Conservation (phyloP, 2,888 invertebrate genomes). For the Lissocephala sabroskyi region DNA sequence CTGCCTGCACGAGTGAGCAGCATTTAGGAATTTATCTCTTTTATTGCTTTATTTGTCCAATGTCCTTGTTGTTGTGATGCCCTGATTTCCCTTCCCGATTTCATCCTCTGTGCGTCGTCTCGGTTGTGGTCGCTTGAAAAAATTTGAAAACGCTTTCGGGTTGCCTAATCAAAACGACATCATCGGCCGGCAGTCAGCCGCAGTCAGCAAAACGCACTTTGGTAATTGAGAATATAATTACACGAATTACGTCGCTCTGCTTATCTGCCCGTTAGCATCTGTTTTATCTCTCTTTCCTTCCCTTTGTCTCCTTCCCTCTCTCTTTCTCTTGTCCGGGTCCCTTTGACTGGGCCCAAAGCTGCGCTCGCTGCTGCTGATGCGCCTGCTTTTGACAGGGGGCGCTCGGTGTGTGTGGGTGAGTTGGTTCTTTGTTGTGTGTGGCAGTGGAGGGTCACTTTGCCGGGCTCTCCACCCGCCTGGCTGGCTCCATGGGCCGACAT, state of each 20-base stretch:
- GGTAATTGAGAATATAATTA: constrained; percentile 71
- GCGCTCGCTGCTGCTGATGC: constrained; percentile 24
- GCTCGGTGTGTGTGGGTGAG: constrained; percentile 13
- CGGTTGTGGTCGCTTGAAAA: constrained; percentile 10
- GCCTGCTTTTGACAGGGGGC: constrained; percentile 36
- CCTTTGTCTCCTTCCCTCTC: too few species aligned
- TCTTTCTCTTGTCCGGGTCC: too few species aligned
- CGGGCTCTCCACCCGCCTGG: background rate
- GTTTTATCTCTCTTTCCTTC: constrained; percentile 50
- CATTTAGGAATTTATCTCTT: constrained; percentile 56
- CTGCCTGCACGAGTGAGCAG: constrained; percentile 48
- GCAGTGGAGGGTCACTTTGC: too few species aligned
- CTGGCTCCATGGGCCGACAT: constrained; percentile 20
- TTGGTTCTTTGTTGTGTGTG: constrained; percentile 6
- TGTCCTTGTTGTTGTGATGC: constrained; percentile 19
- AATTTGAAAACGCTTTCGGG: constrained; percentile 30
- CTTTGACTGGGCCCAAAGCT: too few species aligned
- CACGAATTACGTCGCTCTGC: constrained; percentile 63
- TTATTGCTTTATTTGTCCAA: constrained; percentile 56
- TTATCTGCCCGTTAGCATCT: constrained; percentile 63
- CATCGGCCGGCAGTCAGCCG: constrained; percentile 14
- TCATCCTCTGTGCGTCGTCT: constrained; percentile 11
- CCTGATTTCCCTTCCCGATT: constrained; percentile 19
- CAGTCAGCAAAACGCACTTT: constrained; percentile 28
- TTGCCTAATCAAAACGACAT: constrained; percentile 23